Percentiles rank a stretch among this genome's conserved stretches.
Evolutionary conservation across 2,797 vertebrate species (phyloP).

Genomic region (Diplodus sargus): DNA sequence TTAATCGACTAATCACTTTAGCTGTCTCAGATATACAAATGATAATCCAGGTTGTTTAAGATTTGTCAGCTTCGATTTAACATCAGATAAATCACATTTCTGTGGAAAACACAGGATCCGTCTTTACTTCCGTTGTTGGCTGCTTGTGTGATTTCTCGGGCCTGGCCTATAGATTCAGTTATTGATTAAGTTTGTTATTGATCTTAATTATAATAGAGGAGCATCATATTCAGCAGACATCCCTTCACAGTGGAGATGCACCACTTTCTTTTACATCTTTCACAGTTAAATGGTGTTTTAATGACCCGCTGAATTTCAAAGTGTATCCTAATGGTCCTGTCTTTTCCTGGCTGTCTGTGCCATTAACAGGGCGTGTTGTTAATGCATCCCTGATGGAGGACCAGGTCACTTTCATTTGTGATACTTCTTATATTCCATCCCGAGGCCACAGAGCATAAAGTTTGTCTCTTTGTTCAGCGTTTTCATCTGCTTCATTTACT

Average conservation of each 20-base stretch:
- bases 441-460: conserved; percentile 18
- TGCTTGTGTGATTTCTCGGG: neutral
- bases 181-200: conserved; percentile 12
- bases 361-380: conserved; percentile 54
- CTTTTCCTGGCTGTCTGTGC: conserved; percentile 40
- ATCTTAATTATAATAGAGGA: neutral
- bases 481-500: conserved; percentile 50
- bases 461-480: conserved; percentile 36
- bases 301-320: conserved; percentile 56
- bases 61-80: neutral
- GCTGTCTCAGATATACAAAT: neutral
- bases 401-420: conserved; percentile 43
- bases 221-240: conserved; percentile 22
- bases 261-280: conserved; percentile 51
- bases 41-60: neutral
- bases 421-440: conserved; percentile 20
- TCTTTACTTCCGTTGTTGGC: neutral
- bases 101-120: neutral
- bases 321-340: conserved; percentile 46
- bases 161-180: neutral
- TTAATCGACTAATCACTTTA: neutral
- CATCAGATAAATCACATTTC: neutral
- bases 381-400: conserved; percentile 51
- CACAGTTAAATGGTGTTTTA: conserved; percentile 52
- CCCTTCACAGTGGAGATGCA: conserved; percentile 39